A percentile compares a stretch with the other conserved stretches of the same genome.
Evolutionary conservation across 1,140 invertebrate species (phyloP).

Genomic region (Cherax quadricarinatus): DNA sequence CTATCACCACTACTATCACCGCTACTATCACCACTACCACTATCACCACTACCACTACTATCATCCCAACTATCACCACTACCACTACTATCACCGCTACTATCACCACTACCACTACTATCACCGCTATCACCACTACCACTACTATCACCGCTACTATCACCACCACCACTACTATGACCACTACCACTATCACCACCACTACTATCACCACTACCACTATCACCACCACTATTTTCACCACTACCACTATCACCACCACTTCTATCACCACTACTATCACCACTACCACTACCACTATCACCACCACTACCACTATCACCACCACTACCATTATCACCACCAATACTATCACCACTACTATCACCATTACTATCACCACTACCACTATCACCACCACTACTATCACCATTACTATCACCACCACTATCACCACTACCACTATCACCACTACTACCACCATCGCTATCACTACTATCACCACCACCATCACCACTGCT

Average conservation of each 20-base stretch:
- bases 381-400: not conserved
- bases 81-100: not conserved
- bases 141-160: not conserved
- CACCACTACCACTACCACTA: not conserved
- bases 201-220: no score
- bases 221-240: not conserved
- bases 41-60: no score
- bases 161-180: not conserved
- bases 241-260: not conserved
- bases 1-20: not conserved
- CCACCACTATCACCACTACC: not conserved
- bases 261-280: not conserved
- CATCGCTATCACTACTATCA: not conserved
- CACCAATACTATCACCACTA: no score
- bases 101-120: not conserved
- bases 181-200: no score
- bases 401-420: not conserved
- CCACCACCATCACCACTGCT: no score
- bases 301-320: not conserved
- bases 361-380: no score
- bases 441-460: not conserved
- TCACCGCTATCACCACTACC: no score
- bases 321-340: not conserved
- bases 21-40: not conserved
- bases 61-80: not conserved